Percentiles rank a stretch among this genome's conserved stretches.
Evolutionary conservation across 1,140 invertebrate genomes (phyloP).

Genomic region (Drosophila seguyi): DNA sequence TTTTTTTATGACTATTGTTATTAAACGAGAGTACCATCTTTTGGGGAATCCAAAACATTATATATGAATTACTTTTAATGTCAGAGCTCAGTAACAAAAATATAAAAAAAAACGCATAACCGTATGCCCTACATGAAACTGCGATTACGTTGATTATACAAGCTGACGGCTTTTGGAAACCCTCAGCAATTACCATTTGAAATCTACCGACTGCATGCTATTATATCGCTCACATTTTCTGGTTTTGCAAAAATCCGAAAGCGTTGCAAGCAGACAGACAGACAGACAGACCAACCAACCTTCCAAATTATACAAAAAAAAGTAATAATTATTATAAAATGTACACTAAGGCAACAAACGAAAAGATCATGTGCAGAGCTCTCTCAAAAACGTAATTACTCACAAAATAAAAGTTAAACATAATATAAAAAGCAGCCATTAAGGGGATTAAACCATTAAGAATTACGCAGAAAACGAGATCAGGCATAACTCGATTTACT

Average conservation of each 20-base stretch:
- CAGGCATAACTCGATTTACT: conserved; percentile 22
- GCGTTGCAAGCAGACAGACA: conserved; percentile 17
- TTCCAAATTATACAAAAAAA: conserved; percentile 20
- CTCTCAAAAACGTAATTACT: conserved; percentile 19
- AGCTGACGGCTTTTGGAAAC: conserved; percentile 21
- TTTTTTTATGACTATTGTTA: neutral
- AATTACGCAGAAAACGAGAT: conserved; percentile 45
- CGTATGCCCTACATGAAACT: neutral
- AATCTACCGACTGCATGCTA: conserved; percentile 24
- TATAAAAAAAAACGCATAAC: neutral
- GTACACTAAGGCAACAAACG: neutral
- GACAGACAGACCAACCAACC: conserved; percentile 21
- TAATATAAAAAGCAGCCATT: conserved; percentile 27
- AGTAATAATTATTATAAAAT: conserved; percentile 31
- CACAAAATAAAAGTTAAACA: conserved; percentile 22
- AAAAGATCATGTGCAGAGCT: conserved; percentile 35
- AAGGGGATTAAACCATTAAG: conserved; percentile 42
- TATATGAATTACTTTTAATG: conserved; percentile 5
- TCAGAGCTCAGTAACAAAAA: conserved; percentile 4
- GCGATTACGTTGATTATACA: conserved; percentile 15
- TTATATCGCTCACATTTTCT: conserved; percentile 39
- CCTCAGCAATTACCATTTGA: conserved; percentile 27
- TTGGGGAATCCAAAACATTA: neutral
- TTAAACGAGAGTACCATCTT: neutral
- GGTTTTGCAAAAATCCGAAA: conserved; percentile 43